phyloP scores from a whole-genome alignment of 1,140 invertebrate genomes.

The Pachyrhynchus sulphureomaculatus region DNA sequence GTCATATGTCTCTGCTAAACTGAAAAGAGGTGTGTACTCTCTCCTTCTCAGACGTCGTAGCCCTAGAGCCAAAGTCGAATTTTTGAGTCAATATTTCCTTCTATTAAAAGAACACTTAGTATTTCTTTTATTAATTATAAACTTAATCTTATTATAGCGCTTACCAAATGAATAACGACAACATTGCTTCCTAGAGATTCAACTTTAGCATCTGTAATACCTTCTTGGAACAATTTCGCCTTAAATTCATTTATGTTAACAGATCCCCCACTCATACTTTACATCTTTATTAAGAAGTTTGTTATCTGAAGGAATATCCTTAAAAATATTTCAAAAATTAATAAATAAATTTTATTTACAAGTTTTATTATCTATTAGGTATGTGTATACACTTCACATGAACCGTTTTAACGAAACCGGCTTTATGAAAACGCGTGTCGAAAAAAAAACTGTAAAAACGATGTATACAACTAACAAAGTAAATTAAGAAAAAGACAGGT shows the following conservation, averaged over 20 bases:
- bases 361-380: too few species aligned
- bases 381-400: too few species aligned
- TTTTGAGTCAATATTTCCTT: background rate
- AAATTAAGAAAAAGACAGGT: too few species aligned
- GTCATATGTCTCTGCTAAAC: too few species aligned
- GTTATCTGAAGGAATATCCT: slow-evolving; percentile 30
- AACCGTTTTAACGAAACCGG: too few species aligned
- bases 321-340: too few species aligned
- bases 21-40: too few species aligned
- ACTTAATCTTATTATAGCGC: slow-evolving; percentile 31
- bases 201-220: slow-evolving; percentile 80
- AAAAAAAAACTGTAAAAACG: too few species aligned
- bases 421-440: too few species aligned
- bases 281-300: slow-evolving; percentile 50
- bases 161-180: slow-evolving; percentile 79
- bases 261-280: slow-evolving; percentile 74
- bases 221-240: slow-evolving; percentile 75
- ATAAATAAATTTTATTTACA: too few species aligned
- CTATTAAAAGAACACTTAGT: background rate
- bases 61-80: background rate
- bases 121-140: slow-evolving; percentile 14
- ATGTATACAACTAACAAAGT: too few species aligned
- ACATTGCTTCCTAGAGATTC: slow-evolving; percentile 61
- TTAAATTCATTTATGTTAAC: slow-evolving; percentile 79
- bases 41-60: too few species aligned